phyloP scores from a whole-genome alignment of 2,113 vertebrate species.

The Scomber colias region DNA sequence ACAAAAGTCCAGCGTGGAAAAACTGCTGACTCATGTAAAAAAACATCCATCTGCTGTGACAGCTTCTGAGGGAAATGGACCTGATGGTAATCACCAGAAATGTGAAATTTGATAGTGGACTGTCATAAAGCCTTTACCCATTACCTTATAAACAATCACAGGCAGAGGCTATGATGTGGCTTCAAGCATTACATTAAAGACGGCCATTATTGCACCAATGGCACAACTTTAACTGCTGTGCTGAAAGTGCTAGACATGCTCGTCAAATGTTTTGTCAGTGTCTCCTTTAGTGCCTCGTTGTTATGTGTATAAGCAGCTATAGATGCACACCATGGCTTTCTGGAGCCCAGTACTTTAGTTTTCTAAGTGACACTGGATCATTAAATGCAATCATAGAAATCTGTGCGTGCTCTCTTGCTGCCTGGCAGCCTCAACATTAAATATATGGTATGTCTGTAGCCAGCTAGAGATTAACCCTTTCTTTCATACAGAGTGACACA shows the following conservation, averaged over 20 bases:
- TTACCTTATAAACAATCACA: background rate
- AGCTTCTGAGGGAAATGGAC: no score
- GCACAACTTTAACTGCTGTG: constrained; percentile 4
- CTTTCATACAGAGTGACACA: background rate
- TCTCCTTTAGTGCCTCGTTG: background rate
- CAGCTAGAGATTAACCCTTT: background rate
- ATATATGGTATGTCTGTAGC: background rate
- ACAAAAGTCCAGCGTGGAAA: no score
- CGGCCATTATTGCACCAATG: background rate
- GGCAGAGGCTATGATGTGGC: background rate
- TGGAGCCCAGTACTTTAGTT: constrained; percentile 9
- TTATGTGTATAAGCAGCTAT: constrained; percentile 20
- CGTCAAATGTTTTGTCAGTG: constrained; percentile 4
- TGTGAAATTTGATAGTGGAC: background rate
- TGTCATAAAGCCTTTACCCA: background rate
- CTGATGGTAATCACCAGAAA: no score
- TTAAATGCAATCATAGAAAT: constrained; percentile 72
- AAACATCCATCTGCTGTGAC: no score
- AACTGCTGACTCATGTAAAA: no score
- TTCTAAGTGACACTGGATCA: constrained; percentile 76
- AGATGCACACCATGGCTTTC: constrained; percentile 9
- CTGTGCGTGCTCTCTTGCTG: constrained; percentile 48
- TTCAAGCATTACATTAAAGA: background rate
- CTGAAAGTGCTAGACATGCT: constrained; percentile 10
- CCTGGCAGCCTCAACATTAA: constrained; percentile 9